These are phyloP conservation scores for Tautogolabrus adspersus DNA, from an alignment of 2,113 vertebrate genomes.

Conservation along the genomic window DNA sequence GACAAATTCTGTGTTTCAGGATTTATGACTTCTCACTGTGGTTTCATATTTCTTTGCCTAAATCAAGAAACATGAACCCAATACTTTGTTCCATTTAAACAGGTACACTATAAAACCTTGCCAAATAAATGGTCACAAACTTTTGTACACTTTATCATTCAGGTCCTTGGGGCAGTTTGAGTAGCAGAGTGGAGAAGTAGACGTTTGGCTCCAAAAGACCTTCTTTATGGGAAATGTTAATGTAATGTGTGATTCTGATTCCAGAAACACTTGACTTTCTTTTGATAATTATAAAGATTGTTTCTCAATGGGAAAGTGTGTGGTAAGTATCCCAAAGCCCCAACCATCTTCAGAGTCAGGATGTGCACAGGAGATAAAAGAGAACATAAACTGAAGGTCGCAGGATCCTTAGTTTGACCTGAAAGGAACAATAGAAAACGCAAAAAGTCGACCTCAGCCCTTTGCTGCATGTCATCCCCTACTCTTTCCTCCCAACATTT, in stretches of 20 bases:
- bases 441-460: background rate
- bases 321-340: constrained; percentile 8
- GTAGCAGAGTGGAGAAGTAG: background rate
- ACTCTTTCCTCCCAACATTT: too few relatives aligned
- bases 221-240: background rate
- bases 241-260: background rate
- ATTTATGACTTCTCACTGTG: constrained; percentile 21
- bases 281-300: background rate
- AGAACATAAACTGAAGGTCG: constrained; percentile 58
- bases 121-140: background rate
- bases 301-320: constrained; percentile 6
- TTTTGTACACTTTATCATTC: constrained; percentile 9
- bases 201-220: background rate
- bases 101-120: background rate
- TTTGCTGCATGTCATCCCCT: too few relatives aligned
- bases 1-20: constrained; percentile 42
- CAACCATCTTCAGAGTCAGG: constrained; percentile 41
- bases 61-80: background rate
- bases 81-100: background rate
- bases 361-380: constrained; percentile 24
- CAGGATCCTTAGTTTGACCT: constrained; percentile 33
- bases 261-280: background rate
- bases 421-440: background rate
- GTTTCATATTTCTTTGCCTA: constrained; percentile 8
- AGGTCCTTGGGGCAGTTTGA: constrained; percentile 2